Conservation (phyloP, 2,797 vertebrate genomes). For the Esox lucius region DNA sequence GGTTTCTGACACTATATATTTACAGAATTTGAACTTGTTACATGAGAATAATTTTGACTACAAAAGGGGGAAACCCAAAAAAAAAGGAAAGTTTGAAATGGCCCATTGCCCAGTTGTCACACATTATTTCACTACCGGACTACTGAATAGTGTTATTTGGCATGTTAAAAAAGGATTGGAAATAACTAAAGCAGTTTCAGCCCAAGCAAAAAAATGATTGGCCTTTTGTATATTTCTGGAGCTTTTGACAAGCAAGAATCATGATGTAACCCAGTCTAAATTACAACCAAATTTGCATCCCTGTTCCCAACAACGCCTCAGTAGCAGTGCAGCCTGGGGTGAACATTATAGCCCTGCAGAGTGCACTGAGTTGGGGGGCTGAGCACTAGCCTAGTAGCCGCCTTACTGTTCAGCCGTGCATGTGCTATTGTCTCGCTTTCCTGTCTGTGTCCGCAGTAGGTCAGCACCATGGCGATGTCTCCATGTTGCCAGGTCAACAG, state of each 20-base stretch:
- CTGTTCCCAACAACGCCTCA: constrained; percentile 43
- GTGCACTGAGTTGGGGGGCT: constrained; percentile 52
- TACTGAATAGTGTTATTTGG: constrained; percentile 5
- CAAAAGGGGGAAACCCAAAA: constrained; percentile 30
- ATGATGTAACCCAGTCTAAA: constrained; percentile 20
- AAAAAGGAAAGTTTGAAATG: constrained; percentile 7
- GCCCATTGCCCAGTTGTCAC: constrained; percentile 12
- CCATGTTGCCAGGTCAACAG: constrained; percentile 54
- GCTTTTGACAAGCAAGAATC: constrained; percentile 10
- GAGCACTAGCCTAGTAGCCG: constrained; percentile 48
- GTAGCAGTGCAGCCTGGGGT: constrained; percentile 57
- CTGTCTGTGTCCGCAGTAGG: constrained; percentile 30
- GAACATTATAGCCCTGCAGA: constrained; percentile 43
- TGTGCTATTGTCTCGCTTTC: constrained; percentile 43
- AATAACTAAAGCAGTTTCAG: constrained; percentile 22
- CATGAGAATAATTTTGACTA: constrained; percentile 34
- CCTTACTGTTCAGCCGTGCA: constrained; percentile 60
- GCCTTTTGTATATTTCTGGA: constrained; percentile 20
- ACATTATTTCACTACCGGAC: not conserved
- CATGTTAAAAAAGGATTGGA: constrained; percentile 26
- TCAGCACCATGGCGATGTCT: constrained; percentile 53
- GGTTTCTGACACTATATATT: constrained; percentile 19
- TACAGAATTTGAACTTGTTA: not conserved
- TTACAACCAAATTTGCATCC: constrained; percentile 23
- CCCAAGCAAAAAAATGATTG: constrained; percentile 5